Percentiles rank a stretch among this genome's conserved stretches.
Evolutionary conservation across 2,888 invertebrate species (phyloP).

Genomic region (Diplazon laetatorius): DNA sequence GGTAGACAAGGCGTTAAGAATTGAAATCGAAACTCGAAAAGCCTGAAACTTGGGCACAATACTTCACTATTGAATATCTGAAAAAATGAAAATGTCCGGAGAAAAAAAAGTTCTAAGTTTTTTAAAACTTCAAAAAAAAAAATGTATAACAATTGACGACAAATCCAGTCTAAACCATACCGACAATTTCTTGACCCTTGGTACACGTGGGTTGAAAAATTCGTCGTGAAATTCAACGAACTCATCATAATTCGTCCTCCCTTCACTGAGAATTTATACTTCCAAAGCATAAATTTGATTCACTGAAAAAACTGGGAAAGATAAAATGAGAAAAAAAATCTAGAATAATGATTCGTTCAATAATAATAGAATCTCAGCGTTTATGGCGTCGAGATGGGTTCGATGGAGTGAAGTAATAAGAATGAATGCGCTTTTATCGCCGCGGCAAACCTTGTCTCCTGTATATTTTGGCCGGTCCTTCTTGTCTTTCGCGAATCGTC

Average conservation of each 20-base stretch:
- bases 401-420: constrained; percentile 39
- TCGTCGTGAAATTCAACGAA: neutral
- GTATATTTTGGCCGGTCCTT: neutral
- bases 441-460: constrained; percentile 5
- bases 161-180: neutral
- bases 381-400: constrained; percentile 33
- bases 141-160: neutral
- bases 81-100: constrained; percentile 60
- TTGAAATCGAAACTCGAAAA: constrained; percentile 14
- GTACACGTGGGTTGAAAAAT: neutral
- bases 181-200: neutral
- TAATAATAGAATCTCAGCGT: constrained; percentile 42
- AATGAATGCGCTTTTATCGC: constrained; percentile 30
- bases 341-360: constrained; percentile 47
- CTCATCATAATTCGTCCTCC: neutral
- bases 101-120: neutral
- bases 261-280: too few relatives aligned
- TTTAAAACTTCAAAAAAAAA: neutral
- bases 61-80: constrained; percentile 63
- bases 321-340: constrained; percentile 22
- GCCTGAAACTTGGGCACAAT: constrained; percentile 48
- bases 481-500: constrained; percentile 47
- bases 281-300: too few relatives aligned
- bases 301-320: too few relatives aligned
- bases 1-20: constrained; percentile 29